Percentiles rank a stretch among this genome's conserved stretches.
These are phyloP conservation scores for Girardinichthys multiradiatus DNA, from an alignment of 2,113 vertebrate species.

Conservation along the genomic window DNA sequence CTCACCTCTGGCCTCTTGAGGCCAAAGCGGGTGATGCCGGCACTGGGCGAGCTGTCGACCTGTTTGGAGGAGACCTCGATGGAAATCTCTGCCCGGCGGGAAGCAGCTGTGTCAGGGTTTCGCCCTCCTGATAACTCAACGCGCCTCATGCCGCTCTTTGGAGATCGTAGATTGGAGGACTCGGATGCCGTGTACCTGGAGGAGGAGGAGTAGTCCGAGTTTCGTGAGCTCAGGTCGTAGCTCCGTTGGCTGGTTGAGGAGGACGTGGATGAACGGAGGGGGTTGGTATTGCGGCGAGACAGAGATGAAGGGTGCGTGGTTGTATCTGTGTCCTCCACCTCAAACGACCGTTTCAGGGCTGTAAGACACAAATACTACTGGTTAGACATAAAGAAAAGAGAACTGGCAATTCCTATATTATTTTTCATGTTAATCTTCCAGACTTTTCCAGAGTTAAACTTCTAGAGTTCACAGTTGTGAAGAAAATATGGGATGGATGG, in stretches of 20 bases:
- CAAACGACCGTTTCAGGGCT: constrained; percentile 98
- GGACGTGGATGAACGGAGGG: constrained; percentile 82
- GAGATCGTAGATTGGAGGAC: constrained; percentile 84
- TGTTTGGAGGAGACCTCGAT: constrained; percentile 98
- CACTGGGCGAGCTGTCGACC: constrained; percentile 86
- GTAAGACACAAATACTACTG: constrained; percentile 70
- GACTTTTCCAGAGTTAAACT: not conserved
- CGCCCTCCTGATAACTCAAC: constrained; percentile 87
- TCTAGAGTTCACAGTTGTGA: too few species aligned
- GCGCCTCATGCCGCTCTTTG: constrained; percentile 89
- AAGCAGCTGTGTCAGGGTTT: constrained; percentile 79
- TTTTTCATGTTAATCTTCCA: not conserved
- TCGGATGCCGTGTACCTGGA: constrained; percentile 79
- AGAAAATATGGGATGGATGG: too few species aligned
- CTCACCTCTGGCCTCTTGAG: constrained; percentile 90
- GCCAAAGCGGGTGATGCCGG: constrained; percentile 89
- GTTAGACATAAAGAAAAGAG: constrained; percentile 12
- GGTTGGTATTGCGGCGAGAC: constrained; percentile 87
- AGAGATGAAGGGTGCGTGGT: constrained; percentile 87
- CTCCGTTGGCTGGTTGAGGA: constrained; percentile 77
- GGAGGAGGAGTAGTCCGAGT: constrained; percentile 77
- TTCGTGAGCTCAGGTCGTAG: constrained; percentile 80
- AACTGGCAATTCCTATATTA: not conserved
- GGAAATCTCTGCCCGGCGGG: constrained; percentile 93
- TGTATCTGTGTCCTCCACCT: constrained; percentile 93